Evolutionary conservation across 2,888 invertebrate genomes (phyloP).

Genomic region (Thecocarcelia acutangulata): DNA sequence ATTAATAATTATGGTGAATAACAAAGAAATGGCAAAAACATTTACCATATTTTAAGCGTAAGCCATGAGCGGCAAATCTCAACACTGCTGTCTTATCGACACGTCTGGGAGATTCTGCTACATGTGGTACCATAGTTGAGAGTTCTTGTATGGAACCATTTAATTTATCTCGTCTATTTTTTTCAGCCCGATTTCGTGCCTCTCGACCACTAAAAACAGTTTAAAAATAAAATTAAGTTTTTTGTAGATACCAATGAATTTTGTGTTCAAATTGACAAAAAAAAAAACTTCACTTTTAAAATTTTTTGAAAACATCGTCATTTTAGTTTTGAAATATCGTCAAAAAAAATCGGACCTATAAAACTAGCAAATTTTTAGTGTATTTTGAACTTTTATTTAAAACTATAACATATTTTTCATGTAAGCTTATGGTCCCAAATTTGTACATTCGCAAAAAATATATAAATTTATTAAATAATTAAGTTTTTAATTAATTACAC

Average conservation of each 20-base stretch:
- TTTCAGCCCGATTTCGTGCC: slow-evolving; percentile 94
- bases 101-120: slow-evolving; percentile 90
- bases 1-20: not conserved
- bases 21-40: not conserved
- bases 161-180: slow-evolving; percentile 93
- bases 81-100: slow-evolving; percentile 96
- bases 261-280: too few relatives aligned
- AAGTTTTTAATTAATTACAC: too few relatives aligned
- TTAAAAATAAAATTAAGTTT: slow-evolving; percentile 3
- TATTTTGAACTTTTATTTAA: too few relatives aligned
- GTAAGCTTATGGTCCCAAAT: too few relatives aligned
- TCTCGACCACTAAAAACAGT: slow-evolving; percentile 85
- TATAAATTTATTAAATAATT: too few relatives aligned
- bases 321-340: too few relatives aligned
- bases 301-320: too few relatives aligned
- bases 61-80: slow-evolving; percentile 91
- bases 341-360: too few relatives aligned
- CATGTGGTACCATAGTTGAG: slow-evolving; percentile 91
- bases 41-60: slow-evolving; percentile 88
- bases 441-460: too few relatives aligned
- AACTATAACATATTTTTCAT: too few relatives aligned
- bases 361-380: too few relatives aligned
- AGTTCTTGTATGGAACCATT: slow-evolving; percentile 92
- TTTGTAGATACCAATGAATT: not conserved
- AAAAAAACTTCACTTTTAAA: too few relatives aligned